Evolutionary conservation across 2,888 invertebrate species (phyloP), one percentile per base, ranked within the genome.

Genomic region (Euproctis similis): DNA sequence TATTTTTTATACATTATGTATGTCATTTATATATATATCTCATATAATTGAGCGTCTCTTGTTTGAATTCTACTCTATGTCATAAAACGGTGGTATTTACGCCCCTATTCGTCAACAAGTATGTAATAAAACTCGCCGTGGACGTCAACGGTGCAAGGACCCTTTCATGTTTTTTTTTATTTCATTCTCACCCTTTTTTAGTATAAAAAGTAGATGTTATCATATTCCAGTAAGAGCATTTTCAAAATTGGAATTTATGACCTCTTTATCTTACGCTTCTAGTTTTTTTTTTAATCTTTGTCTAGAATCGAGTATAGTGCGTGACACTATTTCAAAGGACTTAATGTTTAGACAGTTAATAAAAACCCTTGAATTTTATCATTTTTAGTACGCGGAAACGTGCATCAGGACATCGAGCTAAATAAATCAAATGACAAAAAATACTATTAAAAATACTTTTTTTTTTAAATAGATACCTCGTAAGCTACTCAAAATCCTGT

Each of bases 41-140:
- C n/a, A n/a, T n/a, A n/a, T n/a, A n/a, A n/a, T 23, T 19, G 13
- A 25, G 16, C 34, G 33, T 24, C 28, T 43, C 46, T 53, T 30
- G 45, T 36, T 31, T 30, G 35, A 46, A 41, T 41, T 31, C 24
- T 55, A 56, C 26, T 68, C 66, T 68, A 50, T 67, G 66, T 30
- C 37, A 40, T 27, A 37, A 53, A 48, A 43, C 50, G 30, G 46
- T 54, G 48, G 51, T 53, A 49, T 61, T 69, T 59, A 57, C 63
- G 59, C 51, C 58, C 53, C 62, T 63, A 70, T 74, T 67, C 71
- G 70, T 77, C 74, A 76, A 66, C 68, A 60, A 69, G 67, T 70
- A 60, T 50, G 61, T 63, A 70, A 75, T 76, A 78, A 73, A 80
- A 75, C 69, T 68, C 61, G 60, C 63, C 64, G 57, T 50, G 60